Conservation (phyloP, 2,888 invertebrate species). For the Deroplatys truncata region DNA sequence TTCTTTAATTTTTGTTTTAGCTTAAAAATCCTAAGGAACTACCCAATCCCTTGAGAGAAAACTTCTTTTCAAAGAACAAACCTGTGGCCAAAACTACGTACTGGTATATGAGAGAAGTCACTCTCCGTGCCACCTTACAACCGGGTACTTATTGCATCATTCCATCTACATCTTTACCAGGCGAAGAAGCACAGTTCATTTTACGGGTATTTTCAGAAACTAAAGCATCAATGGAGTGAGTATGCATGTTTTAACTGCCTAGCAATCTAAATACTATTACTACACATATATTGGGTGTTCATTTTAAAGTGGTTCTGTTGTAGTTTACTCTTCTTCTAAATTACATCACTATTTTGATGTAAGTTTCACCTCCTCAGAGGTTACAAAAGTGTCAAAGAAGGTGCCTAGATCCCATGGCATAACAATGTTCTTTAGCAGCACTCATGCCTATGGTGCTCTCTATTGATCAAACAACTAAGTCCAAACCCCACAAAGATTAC, state of each 20-base stretch:
- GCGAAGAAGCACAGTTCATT: constrained; percentile 53
- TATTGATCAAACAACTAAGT: too few relatives aligned
- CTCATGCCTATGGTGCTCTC: too few relatives aligned
- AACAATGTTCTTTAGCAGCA: too few relatives aligned
- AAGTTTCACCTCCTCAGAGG: too few relatives aligned
- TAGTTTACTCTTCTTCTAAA: too few relatives aligned
- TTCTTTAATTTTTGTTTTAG: background rate
- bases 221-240: constrained; percentile 36
- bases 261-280: background rate
- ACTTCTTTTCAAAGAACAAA: constrained; percentile 52
- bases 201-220: constrained; percentile 53
- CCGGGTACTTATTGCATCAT: constrained; percentile 54
- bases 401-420: too few relatives aligned
- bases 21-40: constrained; percentile 37
- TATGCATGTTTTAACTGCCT: background rate
- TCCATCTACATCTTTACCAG: constrained; percentile 54
- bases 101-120: constrained; percentile 54
- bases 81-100: constrained; percentile 48
- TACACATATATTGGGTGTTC: too few relatives aligned
- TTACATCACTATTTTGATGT: too few relatives aligned
- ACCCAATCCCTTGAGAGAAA: constrained; percentile 43
- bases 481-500: too few relatives aligned
- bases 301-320: too few relatives aligned
- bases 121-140: constrained; percentile 50
- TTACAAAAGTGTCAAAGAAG: too few relatives aligned